phyloP scores from a whole-genome alignment of 1,140 invertebrate genomes.

The Drosophila takahashii region DNA sequence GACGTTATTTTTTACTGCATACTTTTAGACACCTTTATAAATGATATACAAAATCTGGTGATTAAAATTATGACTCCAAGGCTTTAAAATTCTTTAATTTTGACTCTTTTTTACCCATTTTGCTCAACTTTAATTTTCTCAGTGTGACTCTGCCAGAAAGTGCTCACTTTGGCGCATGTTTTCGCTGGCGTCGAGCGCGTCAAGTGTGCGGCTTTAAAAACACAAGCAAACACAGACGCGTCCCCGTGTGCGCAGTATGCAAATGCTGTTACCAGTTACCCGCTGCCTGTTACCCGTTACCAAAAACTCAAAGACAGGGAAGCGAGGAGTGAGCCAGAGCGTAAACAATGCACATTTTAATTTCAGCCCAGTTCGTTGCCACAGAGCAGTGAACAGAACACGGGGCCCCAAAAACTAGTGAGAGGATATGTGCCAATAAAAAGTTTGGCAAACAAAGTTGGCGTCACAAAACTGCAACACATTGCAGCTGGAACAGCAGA shows the following conservation, averaged over 20 bases:
- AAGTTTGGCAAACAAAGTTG: conserved; percentile 83
- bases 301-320: conserved; percentile 34
- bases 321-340: conserved; percentile 30
- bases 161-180: conserved; percentile 33
- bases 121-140: neutral
- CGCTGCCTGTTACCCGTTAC: neutral
- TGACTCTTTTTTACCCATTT: no score
- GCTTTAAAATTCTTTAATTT: no score
- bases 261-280: conserved; percentile 54
- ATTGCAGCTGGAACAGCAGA: conserved; percentile 49
- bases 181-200: conserved; percentile 39
- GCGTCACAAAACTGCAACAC: conserved; percentile 78
- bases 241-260: conserved; percentile 44
- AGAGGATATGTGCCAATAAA: conserved; percentile 80
- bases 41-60: no score
- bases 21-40: no score
- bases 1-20: no score
- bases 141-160: conserved; percentile 12
- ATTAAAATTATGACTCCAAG: no score
- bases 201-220: conserved; percentile 62
- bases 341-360: conserved; percentile 76
- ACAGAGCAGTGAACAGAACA: conserved; percentile 50
- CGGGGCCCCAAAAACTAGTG: conserved; percentile 30
- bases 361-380: conserved; percentile 76
- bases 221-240: conserved; percentile 31